Percentiles rank a stretch among this genome's conserved stretches.
Evolutionary conservation across 2,113 vertebrate species (phyloP).

Genomic region (Lonchura striata): DNA sequence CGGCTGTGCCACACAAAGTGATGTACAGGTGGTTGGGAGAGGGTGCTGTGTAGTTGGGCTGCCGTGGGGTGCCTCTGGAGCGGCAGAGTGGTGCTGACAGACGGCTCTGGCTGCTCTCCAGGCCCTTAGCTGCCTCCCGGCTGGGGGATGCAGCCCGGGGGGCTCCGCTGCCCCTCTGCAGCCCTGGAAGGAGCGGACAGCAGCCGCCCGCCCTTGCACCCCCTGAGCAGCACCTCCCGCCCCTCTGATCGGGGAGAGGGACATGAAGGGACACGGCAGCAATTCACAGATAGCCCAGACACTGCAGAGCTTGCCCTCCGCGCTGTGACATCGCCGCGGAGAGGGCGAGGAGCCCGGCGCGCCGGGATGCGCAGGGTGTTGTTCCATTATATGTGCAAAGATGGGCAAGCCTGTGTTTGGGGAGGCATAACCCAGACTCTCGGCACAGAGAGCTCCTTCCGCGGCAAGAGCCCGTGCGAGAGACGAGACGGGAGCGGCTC

Average conservation of each 20-base stretch:
- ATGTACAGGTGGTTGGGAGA: background rate
- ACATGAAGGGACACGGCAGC: background rate
- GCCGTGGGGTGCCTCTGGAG: background rate
- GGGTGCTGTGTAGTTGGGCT: fast-evolving
- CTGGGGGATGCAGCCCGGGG: background rate
- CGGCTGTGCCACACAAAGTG: fast-evolving
- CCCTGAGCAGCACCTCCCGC: background rate
- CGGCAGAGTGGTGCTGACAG: fast-evolving
- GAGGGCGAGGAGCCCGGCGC: background rate
- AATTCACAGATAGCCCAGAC: background rate
- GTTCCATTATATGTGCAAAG: fast-evolving
- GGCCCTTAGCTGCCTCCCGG: background rate
- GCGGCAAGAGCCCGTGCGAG: background rate
- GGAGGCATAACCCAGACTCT: background rate
- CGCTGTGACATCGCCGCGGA: background rate
- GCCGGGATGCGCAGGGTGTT: background rate
- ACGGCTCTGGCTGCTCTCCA: fast-evolving
- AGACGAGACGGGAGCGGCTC: background rate
- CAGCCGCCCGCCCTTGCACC: background rate
- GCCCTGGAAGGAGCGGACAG: background rate
- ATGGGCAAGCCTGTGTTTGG: background rate
- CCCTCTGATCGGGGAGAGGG: background rate
- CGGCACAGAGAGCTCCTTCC: background rate
- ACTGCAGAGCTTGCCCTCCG: background rate
- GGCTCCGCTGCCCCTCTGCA: background rate